Evolutionary conservation across 2,113 vertebrate species (phyloP).

Genomic region (Notechis scutatus): DNA sequence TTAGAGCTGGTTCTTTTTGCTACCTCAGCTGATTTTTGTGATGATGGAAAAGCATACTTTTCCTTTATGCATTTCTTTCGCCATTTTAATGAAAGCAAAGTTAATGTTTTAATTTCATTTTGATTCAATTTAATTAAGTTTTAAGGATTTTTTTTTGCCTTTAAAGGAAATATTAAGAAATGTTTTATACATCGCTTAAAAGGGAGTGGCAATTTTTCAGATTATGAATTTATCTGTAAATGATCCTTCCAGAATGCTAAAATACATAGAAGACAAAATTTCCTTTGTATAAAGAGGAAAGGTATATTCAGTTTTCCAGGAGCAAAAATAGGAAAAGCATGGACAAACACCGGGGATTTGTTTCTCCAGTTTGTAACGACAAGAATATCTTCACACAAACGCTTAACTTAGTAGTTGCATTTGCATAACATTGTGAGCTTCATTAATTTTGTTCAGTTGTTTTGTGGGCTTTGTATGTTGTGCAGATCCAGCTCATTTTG

Average conservation of each 20-base stretch:
- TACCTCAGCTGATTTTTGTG: neutral
- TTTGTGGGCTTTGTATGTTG: neutral
- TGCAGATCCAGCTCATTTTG: neutral
- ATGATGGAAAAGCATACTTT: constrained; percentile 28
- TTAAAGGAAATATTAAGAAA: constrained; percentile 55
- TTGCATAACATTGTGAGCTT: neutral
- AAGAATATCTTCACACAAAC: neutral
- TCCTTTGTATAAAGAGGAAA: constrained; percentile 8
- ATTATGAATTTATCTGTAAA: constrained; percentile 67
- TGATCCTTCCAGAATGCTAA: constrained; percentile 50
- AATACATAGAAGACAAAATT: constrained; percentile 29
- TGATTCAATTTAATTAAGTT: constrained; percentile 66
- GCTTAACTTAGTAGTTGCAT: neutral
- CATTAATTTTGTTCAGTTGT: neutral
- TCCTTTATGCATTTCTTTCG: constrained; percentile 44
- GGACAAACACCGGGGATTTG: neutral
- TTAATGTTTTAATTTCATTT: constrained; percentile 64
- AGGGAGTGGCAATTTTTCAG: constrained; percentile 53
- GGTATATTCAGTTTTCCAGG: neutral
- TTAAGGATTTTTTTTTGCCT: constrained; percentile 58
- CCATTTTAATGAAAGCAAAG: constrained; percentile 57
- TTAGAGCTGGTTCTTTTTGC: neutral
- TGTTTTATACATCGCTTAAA: constrained; percentile 53
- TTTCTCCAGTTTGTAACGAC: neutral
- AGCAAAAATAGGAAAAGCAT: neutral